Base-by-base conservation (phyloP, 2,888 invertebrate species). In the Hedya salicella region DNA sequence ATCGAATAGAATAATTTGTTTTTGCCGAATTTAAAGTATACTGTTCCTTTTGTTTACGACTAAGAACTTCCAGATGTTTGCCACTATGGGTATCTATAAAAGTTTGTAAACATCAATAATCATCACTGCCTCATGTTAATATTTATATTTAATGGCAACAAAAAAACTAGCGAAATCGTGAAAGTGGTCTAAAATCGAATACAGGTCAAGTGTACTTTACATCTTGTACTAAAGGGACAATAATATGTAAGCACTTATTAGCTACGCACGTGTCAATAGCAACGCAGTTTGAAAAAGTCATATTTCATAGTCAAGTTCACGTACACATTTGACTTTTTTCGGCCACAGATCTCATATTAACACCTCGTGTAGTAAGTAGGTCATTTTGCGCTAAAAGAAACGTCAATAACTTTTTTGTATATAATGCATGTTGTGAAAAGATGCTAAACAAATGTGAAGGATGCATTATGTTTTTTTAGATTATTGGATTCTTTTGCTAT, bases 281-380 rank as follows among this genome's bases (percentile, higher is more conserved):
- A 32, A 6, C 56, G 4, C 16, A 46, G 19, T 2, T 46, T 16
- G 0, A n/a, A 57, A 57, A 57, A 0, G 57, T 30, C 5, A n/a
- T 30, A 57, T 32, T 17, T 42, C 25, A 2, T 3, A n/a, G 17
- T 32, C 3, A 57, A 57, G 6, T 17, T 17, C 8, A 21, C 17
- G 5, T n/a, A 17, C 13, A 44, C 9, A 17, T 32, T 4, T 2
- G 4, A 46, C 44, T 6, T 57, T 57, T 57, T 46, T n/a, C 1
- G n/a, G 30, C 11, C 13, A 13, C 16, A n/a, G 16, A 8, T 17
- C 8, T 19, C 17, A 32, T 32, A 21, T 65, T 65, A 60, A 40
- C 65, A 53, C 65, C 53, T 65, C 21, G n/a, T 32, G 14, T 21
- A 3, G 39, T n/a, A 65, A 53, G 60, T 65, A 65, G 65, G 65